A percentile compares a stretch with the other conserved stretches of the same genome.
Evolutionary conservation across 2,113 vertebrate species (phyloP).

Genomic region (Oceanodroma tethys): DNA sequence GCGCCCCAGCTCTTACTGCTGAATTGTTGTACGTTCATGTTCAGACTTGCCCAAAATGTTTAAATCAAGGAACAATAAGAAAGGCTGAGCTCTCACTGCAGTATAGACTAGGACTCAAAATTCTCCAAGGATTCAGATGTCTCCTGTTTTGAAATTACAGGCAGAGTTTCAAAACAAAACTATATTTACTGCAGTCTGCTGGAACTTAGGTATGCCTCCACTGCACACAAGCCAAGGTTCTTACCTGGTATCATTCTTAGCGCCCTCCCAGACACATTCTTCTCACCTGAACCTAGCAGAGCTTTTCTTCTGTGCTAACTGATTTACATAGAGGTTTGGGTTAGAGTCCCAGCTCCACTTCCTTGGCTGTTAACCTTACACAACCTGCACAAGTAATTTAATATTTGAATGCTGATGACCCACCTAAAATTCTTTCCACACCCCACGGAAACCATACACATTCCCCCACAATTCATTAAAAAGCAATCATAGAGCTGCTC

Average conservation of each 20-base stretch:
- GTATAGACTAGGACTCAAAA: not conserved
- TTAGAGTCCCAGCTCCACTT: not conserved
- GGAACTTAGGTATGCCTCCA: not conserved
- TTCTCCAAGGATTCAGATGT: not conserved
- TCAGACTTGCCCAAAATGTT: not conserved
- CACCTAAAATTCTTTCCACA: constrained; percentile 20
- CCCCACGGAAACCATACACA: not conserved
- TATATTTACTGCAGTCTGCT: not conserved
- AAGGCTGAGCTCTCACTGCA: not conserved
- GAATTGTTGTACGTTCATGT: not conserved
- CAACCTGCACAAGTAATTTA: constrained; percentile 4
- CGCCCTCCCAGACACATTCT: not conserved
- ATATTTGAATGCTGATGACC: not conserved
- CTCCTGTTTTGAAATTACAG: not conserved
- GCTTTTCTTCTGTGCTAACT: not conserved
- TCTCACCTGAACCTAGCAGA: not conserved
- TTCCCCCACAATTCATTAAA: not conserved
- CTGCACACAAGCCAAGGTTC: not conserved
- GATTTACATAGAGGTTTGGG: not conserved
- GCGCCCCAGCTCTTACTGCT: not conserved
- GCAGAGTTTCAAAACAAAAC: not conserved
- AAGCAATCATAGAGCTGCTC: not conserved
- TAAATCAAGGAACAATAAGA: not conserved
- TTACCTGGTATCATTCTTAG: not conserved
- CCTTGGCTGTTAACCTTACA: constrained; percentile 1